These are phyloP conservation scores for Rhagium mordax DNA, from an alignment of 2,888 invertebrate species.

Conservation along the genomic window DNA sequence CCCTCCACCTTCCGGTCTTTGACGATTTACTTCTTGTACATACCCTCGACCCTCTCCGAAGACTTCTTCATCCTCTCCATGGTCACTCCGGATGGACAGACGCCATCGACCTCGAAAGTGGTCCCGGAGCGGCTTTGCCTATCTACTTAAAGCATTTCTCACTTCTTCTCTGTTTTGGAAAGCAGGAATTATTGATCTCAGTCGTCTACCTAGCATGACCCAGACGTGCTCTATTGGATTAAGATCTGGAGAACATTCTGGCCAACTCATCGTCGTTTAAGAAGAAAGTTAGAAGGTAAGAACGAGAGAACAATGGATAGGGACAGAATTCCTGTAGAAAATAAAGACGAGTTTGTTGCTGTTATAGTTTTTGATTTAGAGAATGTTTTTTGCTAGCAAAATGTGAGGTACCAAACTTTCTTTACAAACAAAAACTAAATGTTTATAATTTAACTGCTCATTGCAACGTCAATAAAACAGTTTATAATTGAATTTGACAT, in stretches of 20 bases:
- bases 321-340: too few species aligned
- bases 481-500: neutral
- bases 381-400: neutral
- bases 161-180: slow-evolving; percentile 27
- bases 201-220: slow-evolving; percentile 30
- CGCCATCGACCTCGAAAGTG: too few species aligned
- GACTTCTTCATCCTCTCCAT: too few species aligned
- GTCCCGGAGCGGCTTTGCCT: too few species aligned
- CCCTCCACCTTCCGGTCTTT: too few species aligned
- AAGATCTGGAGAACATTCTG: slow-evolving; percentile 12
- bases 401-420: neutral
- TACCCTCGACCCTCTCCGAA: too few species aligned
- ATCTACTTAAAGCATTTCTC: slow-evolving; percentile 29
- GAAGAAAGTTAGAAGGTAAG: neutral
- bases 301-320: neutral
- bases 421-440: neutral
- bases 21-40: too few species aligned
- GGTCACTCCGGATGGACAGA: too few species aligned
- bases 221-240: slow-evolving; percentile 34
- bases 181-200: slow-evolving; percentile 30
- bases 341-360: neutral
- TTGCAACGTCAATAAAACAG: neutral
- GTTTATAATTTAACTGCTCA: neutral
- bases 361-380: neutral
- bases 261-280: neutral